Evolutionary conservation across 2,888 invertebrate species (phyloP), one percentile per base, ranked within the genome.

Genomic region (Callyntrura guangdongensis): DNA sequence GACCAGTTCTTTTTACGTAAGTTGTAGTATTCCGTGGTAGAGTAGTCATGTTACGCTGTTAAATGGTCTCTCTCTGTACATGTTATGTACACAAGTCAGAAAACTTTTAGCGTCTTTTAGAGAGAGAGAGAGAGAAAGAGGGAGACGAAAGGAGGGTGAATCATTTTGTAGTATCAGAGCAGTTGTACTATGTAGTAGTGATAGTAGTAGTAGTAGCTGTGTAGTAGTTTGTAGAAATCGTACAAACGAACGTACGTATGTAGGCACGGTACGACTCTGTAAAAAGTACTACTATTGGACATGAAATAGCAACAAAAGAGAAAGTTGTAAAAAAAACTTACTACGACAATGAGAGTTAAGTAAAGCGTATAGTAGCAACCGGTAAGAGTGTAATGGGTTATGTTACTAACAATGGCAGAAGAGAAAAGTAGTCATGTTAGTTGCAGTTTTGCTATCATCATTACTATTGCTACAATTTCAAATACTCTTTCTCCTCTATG

Each of bases 261-360:
- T 49, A 53, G n/a, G 49, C 8, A 36, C 36, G 11, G 11, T 36
- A 36, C 6, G 36, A n/a, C n/a, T 9, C 6, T 17, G 20, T 61
- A 64, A 17, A n/a, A n/a, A 11, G 20, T 64, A 64, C 53, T 64
- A 64, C 64, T 64, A 64, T 17, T 64, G 17, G 20, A 11, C 9
- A 53, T n/a, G 14, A n/a, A 53, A n/a, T 9, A 53, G 14, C n/a
- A 53, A 12, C 53, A 36, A 36, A 36, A 36, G 36, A 45, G 49
- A 74, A 64, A 74, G 59, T 56, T 61, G 74, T 74, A 47, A 83
- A 84, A 84, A 49, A 81, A 59, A 59, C 67, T 85, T 72, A 72
- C 82, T 61, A 82, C 64, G 67, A 67, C 82, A 36, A 82, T 47
- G 82, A 82, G 82, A 82, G 82, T 82, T 69, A 69, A 69, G 67